Evolutionary conservation across 2,888 invertebrate species (phyloP).

Genomic region (Bellardia pandia): DNA sequence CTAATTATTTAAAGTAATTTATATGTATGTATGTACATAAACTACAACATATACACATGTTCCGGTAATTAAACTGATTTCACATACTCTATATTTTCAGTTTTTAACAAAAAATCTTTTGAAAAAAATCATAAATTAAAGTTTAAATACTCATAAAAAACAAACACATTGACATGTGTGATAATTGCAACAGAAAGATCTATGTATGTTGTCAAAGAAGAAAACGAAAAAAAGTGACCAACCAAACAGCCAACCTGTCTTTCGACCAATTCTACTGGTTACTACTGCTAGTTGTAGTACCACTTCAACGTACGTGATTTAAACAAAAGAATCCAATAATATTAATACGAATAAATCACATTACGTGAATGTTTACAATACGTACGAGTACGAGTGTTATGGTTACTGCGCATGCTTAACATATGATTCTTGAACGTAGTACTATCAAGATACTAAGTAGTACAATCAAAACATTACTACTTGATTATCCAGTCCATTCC

Average conservation of each 20-base stretch:
- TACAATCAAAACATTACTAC: conserved; percentile 38
- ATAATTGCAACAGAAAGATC: conserved; percentile 65
- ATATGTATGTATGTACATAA: neutral
- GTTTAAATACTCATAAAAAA: conserved; percentile 53
- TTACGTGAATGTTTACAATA: conserved; percentile 12
- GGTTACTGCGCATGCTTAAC: conserved; percentile 55
- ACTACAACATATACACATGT: conserved; percentile 55
- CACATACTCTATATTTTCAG: conserved; percentile 58
- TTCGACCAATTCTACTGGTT: neutral
- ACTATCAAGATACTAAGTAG: conserved; percentile 10
- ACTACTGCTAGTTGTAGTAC: neutral
- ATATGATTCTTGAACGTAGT: neutral
- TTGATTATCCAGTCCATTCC: conserved; percentile 46
- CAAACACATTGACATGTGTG: conserved; percentile 33
- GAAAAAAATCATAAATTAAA: conserved; percentile 49
- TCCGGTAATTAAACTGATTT: conserved; percentile 71
- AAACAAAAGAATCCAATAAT: conserved; percentile 50
- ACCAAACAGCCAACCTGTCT: conserved; percentile 44
- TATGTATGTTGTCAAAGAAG: conserved; percentile 37
- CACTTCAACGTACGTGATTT: conserved; percentile 42
- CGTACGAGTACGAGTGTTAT: conserved; percentile 46
- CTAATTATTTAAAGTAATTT: conserved; percentile 30
- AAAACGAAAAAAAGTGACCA: conserved; percentile 29
- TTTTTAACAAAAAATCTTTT: conserved; percentile 37
- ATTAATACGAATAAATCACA: conserved; percentile 33